Evolutionary conservation across 2,888 invertebrate species (phyloP), one percentile per base, ranked within the genome.

Genomic region (Himalopsyche kuldschensis): DNA sequence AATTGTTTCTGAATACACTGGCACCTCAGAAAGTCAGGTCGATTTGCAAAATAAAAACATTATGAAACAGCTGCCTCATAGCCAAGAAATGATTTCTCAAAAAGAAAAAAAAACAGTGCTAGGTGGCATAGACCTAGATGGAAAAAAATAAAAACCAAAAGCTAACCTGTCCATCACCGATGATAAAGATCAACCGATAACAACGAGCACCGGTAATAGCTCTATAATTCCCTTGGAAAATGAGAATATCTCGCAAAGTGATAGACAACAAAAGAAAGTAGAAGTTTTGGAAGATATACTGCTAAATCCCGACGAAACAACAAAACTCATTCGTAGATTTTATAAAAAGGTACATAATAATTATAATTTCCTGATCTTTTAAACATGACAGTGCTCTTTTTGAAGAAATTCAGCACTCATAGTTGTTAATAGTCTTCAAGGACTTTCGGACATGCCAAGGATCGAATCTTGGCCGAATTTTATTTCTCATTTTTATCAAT

Each of bases 231-330:
- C 27, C 15, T 10, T 24, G 17, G 32, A 41, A 55, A 63, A 8
- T 30, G 82, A 32, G 15, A 2, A 35, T 31, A 63, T 78, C 27
- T 4, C n/a, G 35, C 46, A 69, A 17, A 46, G 35, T 63, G 46
- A 8, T 75, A n/a, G 46, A 4, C 27, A 75, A 27, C 41, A 41
- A 41, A 11, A 80, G 32, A 31, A 83, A 80, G 32, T 76, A 46
- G 27, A 30, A 46, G 46, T 75, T 76, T n/a, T 80, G 11, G 77
- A 78, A 20, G 24, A 46, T 5, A 32, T 80, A 6, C 8, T 63
- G 15, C 31, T 83, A 11, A 83, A 48, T 15, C 46, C 80, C 6
- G 80, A 80, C 15, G 83, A 83, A 63, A 78, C 80, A 0, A 77
- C n/a, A 27, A 30, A 75, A 10, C 27, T 83, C 55, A 55, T 83